Percentiles rank a stretch among this genome's conserved stretches.
These are phyloP conservation scores for Cerastis rubricosa DNA, from an alignment of 2,888 invertebrate species.

Conservation along the genomic window DNA sequence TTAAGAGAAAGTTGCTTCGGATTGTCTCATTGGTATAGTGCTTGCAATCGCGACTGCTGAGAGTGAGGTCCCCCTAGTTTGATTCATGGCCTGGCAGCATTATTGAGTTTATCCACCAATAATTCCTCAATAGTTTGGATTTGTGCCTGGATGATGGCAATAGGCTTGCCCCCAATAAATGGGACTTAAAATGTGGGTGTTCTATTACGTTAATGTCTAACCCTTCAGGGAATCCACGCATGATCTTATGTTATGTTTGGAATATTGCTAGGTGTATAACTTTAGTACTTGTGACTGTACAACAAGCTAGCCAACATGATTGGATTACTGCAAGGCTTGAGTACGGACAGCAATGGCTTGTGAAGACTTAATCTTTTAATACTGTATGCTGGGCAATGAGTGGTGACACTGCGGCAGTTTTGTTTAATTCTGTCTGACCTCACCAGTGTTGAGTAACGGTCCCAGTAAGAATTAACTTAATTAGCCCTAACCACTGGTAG, in stretches of 20 bases:
- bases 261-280: background rate
- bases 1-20: no score
- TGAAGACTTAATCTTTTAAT: slow-evolving; percentile 13
- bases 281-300: no score
- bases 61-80: no score
- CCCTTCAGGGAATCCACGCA: background rate
- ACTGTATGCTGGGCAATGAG: background rate
- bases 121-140: no score
- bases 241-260: background rate
- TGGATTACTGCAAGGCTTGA: slow-evolving; percentile 3
- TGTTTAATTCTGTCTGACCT: slow-evolving; percentile 3
- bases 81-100: no score
- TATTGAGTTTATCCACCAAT: no score
- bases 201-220: background rate
- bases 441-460: background rate
- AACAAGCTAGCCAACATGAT: slow-evolving; percentile 5
- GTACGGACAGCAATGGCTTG: background rate
- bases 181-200: background rate
- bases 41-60: no score
- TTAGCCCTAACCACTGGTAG: background rate
- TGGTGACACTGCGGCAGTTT: background rate
- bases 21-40: no score
- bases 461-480: background rate
- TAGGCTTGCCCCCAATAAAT: no score
- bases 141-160: no score